These are phyloP conservation scores for Scomber japonicus DNA, from an alignment of 2,113 vertebrate genomes.

Conservation along the genomic window DNA sequence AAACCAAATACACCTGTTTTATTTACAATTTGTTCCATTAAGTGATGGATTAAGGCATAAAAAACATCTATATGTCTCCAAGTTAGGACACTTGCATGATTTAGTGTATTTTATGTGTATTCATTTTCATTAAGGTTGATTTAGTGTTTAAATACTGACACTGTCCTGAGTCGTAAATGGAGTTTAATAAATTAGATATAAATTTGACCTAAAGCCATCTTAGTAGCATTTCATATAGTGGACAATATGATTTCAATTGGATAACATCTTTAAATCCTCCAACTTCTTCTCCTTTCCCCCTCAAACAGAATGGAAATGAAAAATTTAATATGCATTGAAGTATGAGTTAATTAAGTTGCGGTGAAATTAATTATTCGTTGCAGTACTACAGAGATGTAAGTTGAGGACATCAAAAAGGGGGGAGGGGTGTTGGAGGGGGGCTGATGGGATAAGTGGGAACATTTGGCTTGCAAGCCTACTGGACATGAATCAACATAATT, in stretches of 20 bases:
- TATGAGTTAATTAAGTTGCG: constrained; percentile 65
- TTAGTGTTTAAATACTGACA: background rate
- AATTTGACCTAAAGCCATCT: constrained; percentile 1
- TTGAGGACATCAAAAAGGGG: constrained; percentile 58
- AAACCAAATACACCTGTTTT: background rate
- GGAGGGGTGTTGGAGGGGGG: background rate
- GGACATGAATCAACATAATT: constrained; percentile 72
- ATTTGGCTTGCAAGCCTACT: constrained; percentile 58
- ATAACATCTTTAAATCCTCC: constrained; percentile 41
- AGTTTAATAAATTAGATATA: background rate
- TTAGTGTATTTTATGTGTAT: too few species aligned
- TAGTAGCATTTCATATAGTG: background rate
- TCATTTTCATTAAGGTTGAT: background rate
- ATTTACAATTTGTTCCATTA: background rate
- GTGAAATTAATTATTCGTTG: constrained; percentile 66
- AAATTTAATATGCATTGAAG: constrained; percentile 59
- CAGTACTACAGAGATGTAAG: constrained; percentile 54
- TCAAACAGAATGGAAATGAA: constrained; percentile 51
- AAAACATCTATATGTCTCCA: background rate
- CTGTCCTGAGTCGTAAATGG: background rate
- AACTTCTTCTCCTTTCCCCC: constrained; percentile 12
- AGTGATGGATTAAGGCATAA: background rate
- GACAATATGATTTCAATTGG: constrained; percentile 26
- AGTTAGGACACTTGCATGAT: too few species aligned
- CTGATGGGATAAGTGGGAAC: constrained; percentile 57